Percentiles rank a stretch among this genome's conserved stretches.
phyloP scores from a whole-genome alignment of 1,140 invertebrate species.

The Anagrus nilaparvatae region DNA sequence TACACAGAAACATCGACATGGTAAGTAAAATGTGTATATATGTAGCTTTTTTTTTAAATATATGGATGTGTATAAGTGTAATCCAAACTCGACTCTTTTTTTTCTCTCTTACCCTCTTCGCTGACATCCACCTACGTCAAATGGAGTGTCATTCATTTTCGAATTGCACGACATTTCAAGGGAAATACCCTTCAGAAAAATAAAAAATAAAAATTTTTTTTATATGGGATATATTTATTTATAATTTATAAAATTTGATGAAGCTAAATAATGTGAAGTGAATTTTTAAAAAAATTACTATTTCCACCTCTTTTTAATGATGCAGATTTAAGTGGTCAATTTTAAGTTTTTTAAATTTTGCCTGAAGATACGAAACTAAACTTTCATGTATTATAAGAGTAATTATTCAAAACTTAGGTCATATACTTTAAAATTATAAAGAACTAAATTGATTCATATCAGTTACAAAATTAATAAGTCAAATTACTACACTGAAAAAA shows the following conservation, averaged over 20 bases:
- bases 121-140: constrained; percentile 16
- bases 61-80: constrained; percentile 1
- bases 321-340: constrained; percentile 1
- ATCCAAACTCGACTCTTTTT: constrained; percentile 10
- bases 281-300: too few species aligned
- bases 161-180: constrained; percentile 20
- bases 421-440: too few species aligned
- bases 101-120: background rate
- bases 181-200: constrained; percentile 8
- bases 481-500: too few species aligned
- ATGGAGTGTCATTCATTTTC: constrained; percentile 25
- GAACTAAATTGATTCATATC: too few species aligned
- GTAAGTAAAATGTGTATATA: constrained; percentile 1
- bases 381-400: too few species aligned
- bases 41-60: constrained; percentile 3
- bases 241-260: constrained; percentile 1
- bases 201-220: constrained; percentile 8
- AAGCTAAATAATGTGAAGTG: constrained; percentile 3
- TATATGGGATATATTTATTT: background rate
- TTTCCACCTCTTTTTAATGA: too few species aligned
- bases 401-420: too few species aligned
- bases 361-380: too few species aligned
- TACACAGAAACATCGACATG: constrained; percentile 2
- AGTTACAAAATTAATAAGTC: too few species aligned
- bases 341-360: too few species aligned